A percentile compares a stretch with the other conserved stretches of the same genome.
Conservation (phyloP, 2,113 vertebrate species). For the Callocephalon fimbriatum region DNA sequence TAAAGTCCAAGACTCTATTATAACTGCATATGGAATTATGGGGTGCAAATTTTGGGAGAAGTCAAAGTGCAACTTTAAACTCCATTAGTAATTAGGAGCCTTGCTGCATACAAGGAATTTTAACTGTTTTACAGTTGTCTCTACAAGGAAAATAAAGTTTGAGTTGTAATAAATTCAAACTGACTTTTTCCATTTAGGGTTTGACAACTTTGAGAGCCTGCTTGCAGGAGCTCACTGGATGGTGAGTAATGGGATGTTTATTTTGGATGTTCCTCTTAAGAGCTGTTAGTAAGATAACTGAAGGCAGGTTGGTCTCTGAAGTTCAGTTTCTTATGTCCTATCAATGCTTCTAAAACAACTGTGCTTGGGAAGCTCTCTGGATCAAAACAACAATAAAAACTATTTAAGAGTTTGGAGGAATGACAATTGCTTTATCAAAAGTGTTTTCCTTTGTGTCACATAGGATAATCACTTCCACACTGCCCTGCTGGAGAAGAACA, state of each 20-base stretch:
- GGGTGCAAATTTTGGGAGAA: background rate
- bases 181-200: conserved; percentile 68
- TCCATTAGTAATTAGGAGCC: background rate
- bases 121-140: background rate
- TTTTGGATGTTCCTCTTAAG: background rate
- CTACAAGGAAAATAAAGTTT: background rate
- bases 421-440: background rate
- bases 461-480: conserved; percentile 94
- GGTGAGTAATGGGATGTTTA: conserved; percentile 77
- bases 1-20: background rate
- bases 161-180: background rate
- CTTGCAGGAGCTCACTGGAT: conserved; percentile 95
- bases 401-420: background rate
- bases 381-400: background rate
- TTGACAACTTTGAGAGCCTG: conserved; percentile 91
- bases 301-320: background rate
- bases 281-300: background rate
- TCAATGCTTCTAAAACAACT: background rate
- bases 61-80: background rate
- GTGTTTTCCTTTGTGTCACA: background rate
- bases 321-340: background rate
- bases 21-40: background rate
- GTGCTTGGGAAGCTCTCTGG: background rate
- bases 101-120: background rate
- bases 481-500: conserved; percentile 89